phyloP scores from a whole-genome alignment of 2,113 vertebrate genomes.

The Odocoileus hemionus region DNA sequence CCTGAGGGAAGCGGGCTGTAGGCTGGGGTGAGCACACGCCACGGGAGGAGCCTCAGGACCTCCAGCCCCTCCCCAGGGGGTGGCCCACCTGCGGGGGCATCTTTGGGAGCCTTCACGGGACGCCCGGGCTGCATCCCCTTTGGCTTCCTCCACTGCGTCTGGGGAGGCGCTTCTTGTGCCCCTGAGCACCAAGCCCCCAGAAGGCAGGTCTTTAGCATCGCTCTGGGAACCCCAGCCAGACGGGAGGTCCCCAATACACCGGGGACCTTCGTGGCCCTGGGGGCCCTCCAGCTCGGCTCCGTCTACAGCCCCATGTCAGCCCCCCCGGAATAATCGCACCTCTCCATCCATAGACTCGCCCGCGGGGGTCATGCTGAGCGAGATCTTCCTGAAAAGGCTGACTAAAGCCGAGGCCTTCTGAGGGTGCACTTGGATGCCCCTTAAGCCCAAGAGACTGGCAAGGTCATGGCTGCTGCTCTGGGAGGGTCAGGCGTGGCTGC shows the following conservation, averaged over 20 bases:
- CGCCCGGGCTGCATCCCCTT: constrained; percentile 92
- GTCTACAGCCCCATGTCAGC: constrained; percentile 81
- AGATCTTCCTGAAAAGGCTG: constrained; percentile 93
- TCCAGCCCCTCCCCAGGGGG: constrained; percentile 93
- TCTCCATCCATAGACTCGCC: constrained; percentile 90
- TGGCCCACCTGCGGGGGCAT: constrained; percentile 91
- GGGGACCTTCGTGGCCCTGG: constrained; percentile 88
- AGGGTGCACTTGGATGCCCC: neutral
- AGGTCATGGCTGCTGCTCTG: neutral
- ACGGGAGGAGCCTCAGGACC: constrained; percentile 82
- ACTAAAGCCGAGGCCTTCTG: constrained; percentile 73
- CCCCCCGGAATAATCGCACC: constrained; percentile 87
- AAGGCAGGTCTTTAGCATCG: constrained; percentile 92
- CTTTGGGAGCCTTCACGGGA: constrained; percentile 95
- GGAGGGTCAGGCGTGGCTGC: neutral
- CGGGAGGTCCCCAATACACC: constrained; percentile 85
- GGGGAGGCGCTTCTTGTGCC: constrained; percentile 92
- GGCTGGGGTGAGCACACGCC: constrained; percentile 91
- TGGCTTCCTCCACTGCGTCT: constrained; percentile 89
- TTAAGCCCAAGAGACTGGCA: neutral
- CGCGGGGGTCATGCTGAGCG: constrained; percentile 91
- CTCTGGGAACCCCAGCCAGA: constrained; percentile 89
- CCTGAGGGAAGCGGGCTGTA: constrained; percentile 89
- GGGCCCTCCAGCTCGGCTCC: constrained; percentile 89
- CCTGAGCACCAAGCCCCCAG: constrained; percentile 91